Conservation (phyloP, 2,797 vertebrate genomes). For the Zenarchopterus dispar region DNA sequence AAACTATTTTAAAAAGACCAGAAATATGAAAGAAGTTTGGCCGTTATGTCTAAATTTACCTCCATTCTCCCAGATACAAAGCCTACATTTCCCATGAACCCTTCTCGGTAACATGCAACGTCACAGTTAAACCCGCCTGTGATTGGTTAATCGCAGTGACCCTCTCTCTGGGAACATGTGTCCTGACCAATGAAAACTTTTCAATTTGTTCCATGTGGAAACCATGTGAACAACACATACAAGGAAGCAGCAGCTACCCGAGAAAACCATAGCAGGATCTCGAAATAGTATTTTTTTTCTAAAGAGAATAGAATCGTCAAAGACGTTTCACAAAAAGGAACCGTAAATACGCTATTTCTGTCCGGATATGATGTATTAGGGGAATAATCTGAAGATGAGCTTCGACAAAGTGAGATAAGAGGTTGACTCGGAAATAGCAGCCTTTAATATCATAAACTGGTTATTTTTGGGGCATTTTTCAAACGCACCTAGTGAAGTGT, state of each 20-base stretch:
- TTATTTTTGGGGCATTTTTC: constrained; percentile 1
- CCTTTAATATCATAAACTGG: constrained; percentile 14
- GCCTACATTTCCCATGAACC: constrained; percentile 75
- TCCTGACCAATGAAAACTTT: constrained; percentile 81
- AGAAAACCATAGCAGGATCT: constrained; percentile 39
- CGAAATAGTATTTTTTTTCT: constrained; percentile 10
- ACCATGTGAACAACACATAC: constrained; percentile 88
- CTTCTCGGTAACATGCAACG: constrained; percentile 86
- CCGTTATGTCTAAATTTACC: not conserved
- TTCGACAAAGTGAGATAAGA: not conserved
- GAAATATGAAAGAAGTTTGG: not conserved
- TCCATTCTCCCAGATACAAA: not conserved
- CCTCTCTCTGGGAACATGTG: constrained; percentile 52
- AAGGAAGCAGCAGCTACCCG: constrained; percentile 78
- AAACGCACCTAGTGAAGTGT: constrained; percentile 5
- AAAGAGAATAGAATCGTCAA: not conserved
- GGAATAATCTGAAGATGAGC: not conserved
- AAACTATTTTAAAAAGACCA: not conserved
- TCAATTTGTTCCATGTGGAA: constrained; percentile 90
- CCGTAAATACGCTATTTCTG: not conserved
- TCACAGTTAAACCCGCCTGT: constrained; percentile 55
- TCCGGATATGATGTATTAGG: not conserved
- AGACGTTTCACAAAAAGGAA: not conserved
- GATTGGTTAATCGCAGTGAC: constrained; percentile 76
- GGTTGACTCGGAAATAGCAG: constrained; percentile 12